Percentiles rank a stretch among this genome's conserved stretches.
These are phyloP conservation scores for Rhynchomys soricoides DNA, from an alignment of 2,113 vertebrate genomes.

Conservation along the genomic window DNA sequence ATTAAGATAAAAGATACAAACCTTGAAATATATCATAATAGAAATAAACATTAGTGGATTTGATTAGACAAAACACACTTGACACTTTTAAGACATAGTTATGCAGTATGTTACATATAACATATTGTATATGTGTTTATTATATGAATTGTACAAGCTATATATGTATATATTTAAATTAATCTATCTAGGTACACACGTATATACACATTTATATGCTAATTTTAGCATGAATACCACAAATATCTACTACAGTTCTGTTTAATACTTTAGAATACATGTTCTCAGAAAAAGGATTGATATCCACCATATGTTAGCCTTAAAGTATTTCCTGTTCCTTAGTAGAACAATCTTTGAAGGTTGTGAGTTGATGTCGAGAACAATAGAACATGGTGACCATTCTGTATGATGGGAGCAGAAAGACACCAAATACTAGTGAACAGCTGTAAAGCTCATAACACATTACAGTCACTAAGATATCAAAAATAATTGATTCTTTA, in stretches of 20 bases:
- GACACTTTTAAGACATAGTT: neutral
- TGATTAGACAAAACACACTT: neutral
- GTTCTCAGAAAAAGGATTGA: neutral
- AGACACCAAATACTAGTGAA: neutral
- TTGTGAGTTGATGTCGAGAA: neutral
- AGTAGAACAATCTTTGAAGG: neutral
- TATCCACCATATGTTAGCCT: neutral
- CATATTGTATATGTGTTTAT: neutral
- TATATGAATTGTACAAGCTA: neutral
- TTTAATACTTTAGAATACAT: neutral
- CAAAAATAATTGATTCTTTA: neutral
- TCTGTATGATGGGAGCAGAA: neutral
- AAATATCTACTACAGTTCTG: neutral
- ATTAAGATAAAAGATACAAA: conserved; percentile 21
- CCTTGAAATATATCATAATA: neutral
- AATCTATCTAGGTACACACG: neutral
- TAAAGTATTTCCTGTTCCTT: neutral
- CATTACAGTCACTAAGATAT: neutral
- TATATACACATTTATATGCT: neutral
- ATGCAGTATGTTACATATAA: neutral
- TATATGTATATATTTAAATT: neutral
- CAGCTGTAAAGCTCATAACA: neutral
- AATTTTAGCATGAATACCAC: neutral
- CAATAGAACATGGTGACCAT: neutral
- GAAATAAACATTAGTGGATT: neutral